Base-by-base conservation (phyloP, 2,888 invertebrate genomes). In the Drosophila recens region DNA sequence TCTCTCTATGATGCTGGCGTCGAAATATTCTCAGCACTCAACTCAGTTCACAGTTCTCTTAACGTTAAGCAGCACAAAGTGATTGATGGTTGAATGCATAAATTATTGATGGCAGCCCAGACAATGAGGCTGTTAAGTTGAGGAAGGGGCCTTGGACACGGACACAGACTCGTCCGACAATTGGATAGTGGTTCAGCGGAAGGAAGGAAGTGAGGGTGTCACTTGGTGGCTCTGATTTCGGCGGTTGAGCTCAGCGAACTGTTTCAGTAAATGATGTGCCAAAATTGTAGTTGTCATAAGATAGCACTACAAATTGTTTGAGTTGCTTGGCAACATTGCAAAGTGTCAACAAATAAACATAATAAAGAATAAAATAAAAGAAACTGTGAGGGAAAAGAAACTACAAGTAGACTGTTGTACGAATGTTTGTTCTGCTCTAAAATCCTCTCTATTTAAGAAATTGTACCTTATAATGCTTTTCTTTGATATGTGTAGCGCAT, bases 41-140 rank as follows among this genome's bases (percentile, higher is more conserved):
- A 54, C 63, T 75, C 72, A 52, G 75, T 54, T 73, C 65, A 54
- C 63, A 73, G 79, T 74, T 76, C 75, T 79, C 69, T 76, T 72
- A 83, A 62, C 75, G 69, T 87, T 80, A 84, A 84, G 89, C 85
- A 87, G 86, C 89, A 85, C 86, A 88, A 86, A 86, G 88, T 86
- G 86, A 86, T 86, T 86, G 86, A 86, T 86, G 86, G 90, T 79
- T 85, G 88, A 79, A 85, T 86, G 88, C 90, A 87, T 86, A 88
- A 86, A 86, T 89, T 86, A 86, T 86, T 88, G 86, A 87, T 88
- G 86, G 68, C 75, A 80, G 64, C 65, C 67, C 86, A 86, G 81
- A 88, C 82, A 83, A 85, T 83, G 87, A 64, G 65, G 67, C 66
- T 40, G 54, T 54, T 38, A 69, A 57, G 34, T 34, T 33, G 23